Conservation (phyloP, 2,888 invertebrate species). For the Pristionchus exspectatus region DNA sequence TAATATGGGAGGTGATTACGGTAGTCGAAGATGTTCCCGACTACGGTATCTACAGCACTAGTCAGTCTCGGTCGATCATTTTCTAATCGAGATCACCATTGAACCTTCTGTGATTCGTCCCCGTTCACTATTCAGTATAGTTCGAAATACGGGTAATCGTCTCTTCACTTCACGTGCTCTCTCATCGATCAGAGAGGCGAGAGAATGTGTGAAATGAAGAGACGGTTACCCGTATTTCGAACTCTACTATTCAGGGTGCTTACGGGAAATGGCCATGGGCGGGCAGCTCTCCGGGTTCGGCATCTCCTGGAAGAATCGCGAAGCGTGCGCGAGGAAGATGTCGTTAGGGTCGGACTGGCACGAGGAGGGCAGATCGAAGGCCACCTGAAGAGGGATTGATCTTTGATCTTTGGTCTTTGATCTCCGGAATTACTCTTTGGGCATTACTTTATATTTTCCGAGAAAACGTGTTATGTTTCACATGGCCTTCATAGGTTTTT, state of each 20-base stretch:
- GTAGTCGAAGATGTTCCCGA: too few relatives aligned
- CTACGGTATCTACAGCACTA: too few relatives aligned
- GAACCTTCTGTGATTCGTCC: too few relatives aligned
- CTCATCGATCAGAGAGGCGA: too few relatives aligned
- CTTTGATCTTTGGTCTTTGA: neutral
- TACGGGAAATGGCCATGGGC: constrained; percentile 51
- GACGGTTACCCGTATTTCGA: too few relatives aligned
- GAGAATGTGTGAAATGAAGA: too few relatives aligned
- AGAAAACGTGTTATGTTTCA: neutral
- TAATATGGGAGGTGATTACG: constrained; percentile 35
- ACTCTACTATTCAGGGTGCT: neutral
- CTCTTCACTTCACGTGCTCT: too few relatives aligned
- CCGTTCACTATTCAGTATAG: too few relatives aligned
- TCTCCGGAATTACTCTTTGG: neutral
- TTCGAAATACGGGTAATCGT: too few relatives aligned
- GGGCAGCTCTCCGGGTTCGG: constrained; percentile 49
- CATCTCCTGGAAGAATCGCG: constrained; percentile 50
- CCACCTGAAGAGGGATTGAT: constrained; percentile 1
- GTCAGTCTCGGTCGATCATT: too few relatives aligned
- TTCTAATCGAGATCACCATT: too few relatives aligned
- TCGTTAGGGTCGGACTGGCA: constrained; percentile 48
- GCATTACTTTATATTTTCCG: neutral
- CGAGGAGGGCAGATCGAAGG: constrained; percentile 49
- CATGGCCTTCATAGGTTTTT: neutral
- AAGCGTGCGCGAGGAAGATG: constrained; percentile 25